Percentiles rank a stretch among this genome's conserved stretches.
Conservation (phyloP, 2,888 invertebrate species). For the Cenopis cana region DNA sequence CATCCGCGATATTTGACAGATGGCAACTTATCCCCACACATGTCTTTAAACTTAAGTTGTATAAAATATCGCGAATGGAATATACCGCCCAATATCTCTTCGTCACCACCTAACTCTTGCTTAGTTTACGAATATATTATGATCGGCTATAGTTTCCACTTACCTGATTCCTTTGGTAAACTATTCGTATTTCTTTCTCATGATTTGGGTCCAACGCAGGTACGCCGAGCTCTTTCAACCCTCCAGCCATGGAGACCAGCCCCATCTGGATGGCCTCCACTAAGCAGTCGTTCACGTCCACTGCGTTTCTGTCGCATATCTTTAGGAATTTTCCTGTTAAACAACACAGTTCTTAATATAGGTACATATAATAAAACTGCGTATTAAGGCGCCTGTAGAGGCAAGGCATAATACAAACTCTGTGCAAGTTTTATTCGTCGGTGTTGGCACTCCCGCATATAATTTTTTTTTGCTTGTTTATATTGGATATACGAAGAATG, state of each 20-base stretch:
- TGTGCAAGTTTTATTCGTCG: no score
- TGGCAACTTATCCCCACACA: no score
- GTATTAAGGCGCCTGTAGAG: no score
- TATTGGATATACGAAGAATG: no score
- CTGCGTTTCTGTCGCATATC: slow-evolving; percentile 82
- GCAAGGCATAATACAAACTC: no score
- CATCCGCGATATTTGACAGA: no score
- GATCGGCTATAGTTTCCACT: slow-evolving; percentile 11
- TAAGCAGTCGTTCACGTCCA: slow-evolving; percentile 86
- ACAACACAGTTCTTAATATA: slow-evolving; percentile 6
- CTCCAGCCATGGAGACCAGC: slow-evolving; percentile 66
- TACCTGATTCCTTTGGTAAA: slow-evolving; percentile 80
- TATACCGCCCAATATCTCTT: not conserved
- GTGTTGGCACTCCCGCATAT: no score
- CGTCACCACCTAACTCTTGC: not conserved
- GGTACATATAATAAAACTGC: not conserved
- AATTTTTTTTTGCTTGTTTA: no score
- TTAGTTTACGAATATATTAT: not conserved
- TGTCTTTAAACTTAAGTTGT: no score
- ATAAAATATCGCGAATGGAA: not conserved
- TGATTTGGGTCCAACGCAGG: slow-evolving; percentile 82
- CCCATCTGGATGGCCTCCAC: slow-evolving; percentile 82
- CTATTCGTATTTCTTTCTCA: slow-evolving; percentile 70
- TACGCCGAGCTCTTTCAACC: slow-evolving; percentile 81
- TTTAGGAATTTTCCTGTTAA: slow-evolving; percentile 80